Conservation (phyloP, 2,797 vertebrate genomes). For the Silurus lanzhouensis region DNA sequence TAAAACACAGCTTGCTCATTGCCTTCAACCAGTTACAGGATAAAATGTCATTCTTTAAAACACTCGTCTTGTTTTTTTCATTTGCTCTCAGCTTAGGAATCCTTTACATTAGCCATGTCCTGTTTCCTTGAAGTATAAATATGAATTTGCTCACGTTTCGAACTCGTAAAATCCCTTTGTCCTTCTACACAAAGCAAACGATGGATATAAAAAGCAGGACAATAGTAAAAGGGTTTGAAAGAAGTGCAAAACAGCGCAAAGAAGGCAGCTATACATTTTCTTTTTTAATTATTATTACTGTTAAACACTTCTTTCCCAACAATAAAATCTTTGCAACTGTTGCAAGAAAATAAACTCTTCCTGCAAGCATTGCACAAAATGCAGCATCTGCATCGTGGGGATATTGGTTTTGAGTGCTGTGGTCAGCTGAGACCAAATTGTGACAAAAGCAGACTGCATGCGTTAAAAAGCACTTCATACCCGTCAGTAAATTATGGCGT, state of each 20-base stretch:
- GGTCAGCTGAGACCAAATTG: not conserved
- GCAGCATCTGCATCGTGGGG: not conserved
- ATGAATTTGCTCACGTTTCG: not conserved
- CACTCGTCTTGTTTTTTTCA: slow-evolving; percentile 3
- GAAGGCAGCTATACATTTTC: not conserved
- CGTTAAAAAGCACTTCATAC: not conserved
- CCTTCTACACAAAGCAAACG: not conserved
- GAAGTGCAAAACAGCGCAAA: not conserved
- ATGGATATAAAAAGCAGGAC: too few species aligned
- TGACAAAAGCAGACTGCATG: not conserved
- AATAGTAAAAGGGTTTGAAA: not conserved
- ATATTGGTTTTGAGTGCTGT: not conserved
- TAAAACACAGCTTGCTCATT: not conserved
- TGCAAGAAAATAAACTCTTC: not conserved
- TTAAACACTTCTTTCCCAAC: not conserved
- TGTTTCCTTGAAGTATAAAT: not conserved
- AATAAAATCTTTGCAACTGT: not conserved
- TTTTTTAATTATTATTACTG: not conserved
- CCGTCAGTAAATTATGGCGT: not conserved
- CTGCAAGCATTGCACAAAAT: not conserved
- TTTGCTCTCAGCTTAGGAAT: not conserved
- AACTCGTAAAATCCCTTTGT: not conserved
- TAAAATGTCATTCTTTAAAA: not conserved
- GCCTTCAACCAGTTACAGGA: not conserved
- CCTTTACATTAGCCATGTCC: not conserved